Conservation (phyloP, 2,888 invertebrate species). For the Drepana falcataria region DNA sequence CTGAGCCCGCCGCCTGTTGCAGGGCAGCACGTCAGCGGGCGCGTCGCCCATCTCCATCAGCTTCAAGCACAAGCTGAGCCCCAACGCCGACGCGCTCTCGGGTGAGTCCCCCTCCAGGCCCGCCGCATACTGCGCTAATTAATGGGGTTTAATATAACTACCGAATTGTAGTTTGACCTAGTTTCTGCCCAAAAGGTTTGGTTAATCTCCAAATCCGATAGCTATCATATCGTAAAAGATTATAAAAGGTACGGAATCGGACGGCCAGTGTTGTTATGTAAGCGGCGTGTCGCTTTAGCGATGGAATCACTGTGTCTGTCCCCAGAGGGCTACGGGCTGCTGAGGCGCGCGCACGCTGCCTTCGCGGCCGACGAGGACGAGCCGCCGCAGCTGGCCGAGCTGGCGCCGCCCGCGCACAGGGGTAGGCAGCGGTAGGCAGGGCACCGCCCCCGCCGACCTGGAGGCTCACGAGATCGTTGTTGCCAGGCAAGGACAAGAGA, state of each 20-base stretch:
- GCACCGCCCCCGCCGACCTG: too few relatives aligned
- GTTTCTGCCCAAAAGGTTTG: too few relatives aligned
- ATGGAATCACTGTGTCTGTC: neutral
- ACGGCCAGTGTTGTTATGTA: too few relatives aligned
- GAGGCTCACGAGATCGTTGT: neutral
- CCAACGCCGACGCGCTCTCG: slow-evolving; percentile 27
- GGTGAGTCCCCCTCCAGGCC: slow-evolving; percentile 16
- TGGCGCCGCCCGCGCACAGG: slow-evolving; percentile 4
- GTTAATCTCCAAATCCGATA: too few relatives aligned
- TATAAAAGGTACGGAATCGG: too few relatives aligned
- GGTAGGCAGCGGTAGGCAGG: slow-evolving; percentile 2
- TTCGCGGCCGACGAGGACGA: slow-evolving; percentile 47
- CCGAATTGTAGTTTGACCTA: too few relatives aligned
- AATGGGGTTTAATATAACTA: too few relatives aligned
- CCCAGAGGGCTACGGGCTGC: slow-evolving; percentile 20
- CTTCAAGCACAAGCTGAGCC: slow-evolving; percentile 43
- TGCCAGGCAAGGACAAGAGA: slow-evolving; percentile 41
- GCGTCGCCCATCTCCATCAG: slow-evolving; percentile 62
- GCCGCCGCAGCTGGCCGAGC: slow-evolving; percentile 28
- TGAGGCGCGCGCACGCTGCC: slow-evolving; percentile 46
- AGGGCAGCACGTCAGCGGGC: slow-evolving; percentile 32
- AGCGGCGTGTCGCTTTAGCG: too few relatives aligned
- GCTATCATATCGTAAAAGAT: too few relatives aligned
- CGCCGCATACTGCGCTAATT: too few relatives aligned
- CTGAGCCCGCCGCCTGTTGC: too few relatives aligned